These are phyloP conservation scores for Mungos mungo DNA, from an alignment of 2,113 vertebrate genomes.

Conservation along the genomic window DNA sequence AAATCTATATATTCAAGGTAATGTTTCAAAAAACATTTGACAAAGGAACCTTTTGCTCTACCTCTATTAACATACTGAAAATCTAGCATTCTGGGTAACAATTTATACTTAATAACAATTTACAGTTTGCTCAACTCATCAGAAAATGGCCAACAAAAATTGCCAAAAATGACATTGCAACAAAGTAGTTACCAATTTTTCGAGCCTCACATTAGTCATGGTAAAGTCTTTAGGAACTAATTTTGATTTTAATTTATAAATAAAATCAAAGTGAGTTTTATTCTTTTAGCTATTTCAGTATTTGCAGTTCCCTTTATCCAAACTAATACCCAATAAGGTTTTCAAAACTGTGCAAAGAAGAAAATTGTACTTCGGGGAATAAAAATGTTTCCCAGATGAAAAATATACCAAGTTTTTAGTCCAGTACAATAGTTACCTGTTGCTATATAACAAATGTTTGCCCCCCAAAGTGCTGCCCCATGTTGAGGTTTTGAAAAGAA, in stretches of 20 bases:
- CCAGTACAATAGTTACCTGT: background rate
- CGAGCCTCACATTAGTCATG: background rate
- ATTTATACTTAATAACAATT: background rate
- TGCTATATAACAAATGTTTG: background rate
- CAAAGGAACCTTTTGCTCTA: background rate
- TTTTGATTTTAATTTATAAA: background rate
- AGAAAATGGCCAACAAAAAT: background rate
- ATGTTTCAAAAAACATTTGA: background rate
- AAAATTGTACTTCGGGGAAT: background rate
- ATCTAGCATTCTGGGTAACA: background rate
- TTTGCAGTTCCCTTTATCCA: background rate
- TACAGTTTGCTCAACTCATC: background rate
- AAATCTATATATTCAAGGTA: background rate
- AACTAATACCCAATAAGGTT: background rate
- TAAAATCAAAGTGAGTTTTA: background rate
- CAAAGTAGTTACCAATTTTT: background rate
- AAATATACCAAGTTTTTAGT: constrained; percentile 26
- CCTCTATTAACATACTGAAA: background rate
- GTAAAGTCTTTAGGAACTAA: background rate
- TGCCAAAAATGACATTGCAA: background rate
- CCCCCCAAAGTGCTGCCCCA: background rate
- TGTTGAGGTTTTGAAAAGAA: background rate
- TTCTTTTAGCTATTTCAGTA: background rate
- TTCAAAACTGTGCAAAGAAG: background rate
- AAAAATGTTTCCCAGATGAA: constrained; percentile 30